phyloP scores from a whole-genome alignment of 2,113 vertebrate genomes.

The Ancistrus triradiatus region DNA sequence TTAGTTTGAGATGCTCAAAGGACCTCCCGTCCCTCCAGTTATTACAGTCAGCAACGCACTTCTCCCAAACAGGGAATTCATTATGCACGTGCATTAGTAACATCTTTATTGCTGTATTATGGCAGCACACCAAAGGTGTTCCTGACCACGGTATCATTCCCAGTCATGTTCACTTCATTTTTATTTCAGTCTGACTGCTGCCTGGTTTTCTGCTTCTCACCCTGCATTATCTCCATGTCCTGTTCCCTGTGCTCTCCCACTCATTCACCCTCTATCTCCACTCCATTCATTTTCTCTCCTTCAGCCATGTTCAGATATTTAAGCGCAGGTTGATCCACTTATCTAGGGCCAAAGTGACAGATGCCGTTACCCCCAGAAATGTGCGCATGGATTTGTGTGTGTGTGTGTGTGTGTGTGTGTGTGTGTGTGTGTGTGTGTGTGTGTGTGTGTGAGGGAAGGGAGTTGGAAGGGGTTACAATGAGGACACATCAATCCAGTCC shows the following conservation, averaged over 20 bases:
- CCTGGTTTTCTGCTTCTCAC: background rate
- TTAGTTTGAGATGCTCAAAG: constrained; percentile 31
- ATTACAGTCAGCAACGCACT: constrained; percentile 24
- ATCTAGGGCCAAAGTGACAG: constrained; percentile 15
- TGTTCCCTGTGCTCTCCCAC: too few relatives aligned
- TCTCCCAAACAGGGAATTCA: background rate
- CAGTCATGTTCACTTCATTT: background rate
- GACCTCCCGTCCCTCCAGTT: background rate
- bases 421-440: background rate
- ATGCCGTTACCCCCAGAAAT: constrained; percentile 11
- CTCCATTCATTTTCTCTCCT: constrained; percentile 12
- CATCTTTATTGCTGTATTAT: background rate
- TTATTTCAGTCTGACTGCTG: background rate
- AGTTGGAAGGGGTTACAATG: background rate
- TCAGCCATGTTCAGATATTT: constrained; percentile 5
- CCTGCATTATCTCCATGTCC: background rate
- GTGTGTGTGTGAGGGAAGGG: background rate
- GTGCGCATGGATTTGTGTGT: background rate
- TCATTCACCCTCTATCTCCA: background rate
- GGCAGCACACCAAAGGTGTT: background rate
- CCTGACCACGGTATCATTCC: background rate
- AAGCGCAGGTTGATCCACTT: constrained; percentile 24
- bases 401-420: background rate
- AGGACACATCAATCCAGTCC: background rate
- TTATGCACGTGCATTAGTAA: background rate